A percentile compares a stretch with the other conserved stretches of the same genome.
Evolutionary conservation across 2,113 vertebrate genomes (phyloP).

Genomic region (Rostratula benghalensis): DNA sequence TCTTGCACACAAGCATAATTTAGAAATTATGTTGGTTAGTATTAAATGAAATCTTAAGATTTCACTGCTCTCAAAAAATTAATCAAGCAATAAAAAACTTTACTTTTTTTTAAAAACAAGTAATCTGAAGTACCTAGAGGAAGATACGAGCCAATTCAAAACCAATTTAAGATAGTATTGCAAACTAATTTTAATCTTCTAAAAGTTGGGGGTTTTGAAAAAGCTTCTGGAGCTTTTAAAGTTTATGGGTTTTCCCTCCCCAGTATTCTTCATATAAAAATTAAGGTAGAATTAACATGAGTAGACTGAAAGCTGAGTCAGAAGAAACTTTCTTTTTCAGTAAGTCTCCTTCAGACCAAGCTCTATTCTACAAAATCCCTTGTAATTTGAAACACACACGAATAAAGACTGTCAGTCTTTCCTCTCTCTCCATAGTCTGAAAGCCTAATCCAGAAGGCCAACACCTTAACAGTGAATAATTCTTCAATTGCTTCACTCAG

Average conservation of each 20-base stretch:
- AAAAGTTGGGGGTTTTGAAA: no score
- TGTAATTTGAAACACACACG: background rate
- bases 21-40: background rate
- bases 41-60: background rate
- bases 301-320: background rate
- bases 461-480: background rate
- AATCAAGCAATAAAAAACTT: background rate
- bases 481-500: background rate
- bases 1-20: background rate
- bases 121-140: background rate
- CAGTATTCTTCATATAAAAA: background rate
- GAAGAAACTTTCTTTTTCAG: background rate
- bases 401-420: background rate
- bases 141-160: background rate
- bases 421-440: background rate
- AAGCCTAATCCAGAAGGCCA: background rate
- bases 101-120: background rate
- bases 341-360: background rate
- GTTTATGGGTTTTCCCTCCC: background rate
- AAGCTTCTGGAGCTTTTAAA: background rate
- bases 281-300: background rate
- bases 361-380: background rate
- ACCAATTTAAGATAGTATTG: background rate
- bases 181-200: background rate
- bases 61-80: background rate